Evolutionary conservation across 2,113 vertebrate species (phyloP).

Genomic region (Clarias batrachus): DNA sequence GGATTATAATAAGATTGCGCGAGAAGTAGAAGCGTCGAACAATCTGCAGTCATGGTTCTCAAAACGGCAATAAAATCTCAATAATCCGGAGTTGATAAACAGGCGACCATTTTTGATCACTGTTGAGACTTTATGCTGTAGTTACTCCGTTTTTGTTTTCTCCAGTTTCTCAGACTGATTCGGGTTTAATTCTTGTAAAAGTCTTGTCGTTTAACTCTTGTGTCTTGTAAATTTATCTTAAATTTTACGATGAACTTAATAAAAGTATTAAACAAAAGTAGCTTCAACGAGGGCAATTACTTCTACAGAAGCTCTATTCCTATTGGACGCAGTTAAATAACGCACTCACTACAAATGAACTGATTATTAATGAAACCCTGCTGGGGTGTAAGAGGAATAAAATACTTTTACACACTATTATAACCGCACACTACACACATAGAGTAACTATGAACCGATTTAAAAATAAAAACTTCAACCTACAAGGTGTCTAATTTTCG

Average conservation of each 20-base stretch:
- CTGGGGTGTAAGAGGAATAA: not conserved
- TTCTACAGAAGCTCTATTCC: not conserved
- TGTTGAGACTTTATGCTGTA: not conserved
- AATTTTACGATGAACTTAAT: not conserved
- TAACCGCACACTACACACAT: not conserved
- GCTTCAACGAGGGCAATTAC: not conserved
- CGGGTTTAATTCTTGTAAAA: not conserved
- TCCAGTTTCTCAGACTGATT: not conserved
- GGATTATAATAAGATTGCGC: not conserved
- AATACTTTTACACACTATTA: not conserved
- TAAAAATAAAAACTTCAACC: not conserved
- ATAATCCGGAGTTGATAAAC: not conserved
- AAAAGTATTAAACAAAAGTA: not conserved
- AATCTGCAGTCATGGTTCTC: not conserved
- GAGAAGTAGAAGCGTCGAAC: not conserved
- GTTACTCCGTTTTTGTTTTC: not conserved
- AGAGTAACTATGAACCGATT: not conserved
- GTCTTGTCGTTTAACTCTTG: too few species aligned
- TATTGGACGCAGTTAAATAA: not conserved
- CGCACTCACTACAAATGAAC: not conserved
- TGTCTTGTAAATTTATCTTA: not conserved
- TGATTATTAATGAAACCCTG: not conserved
- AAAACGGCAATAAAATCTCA: not conserved
- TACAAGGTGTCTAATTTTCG: not conserved
- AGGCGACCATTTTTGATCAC: not conserved